phyloP scores from a whole-genome alignment of 1,140 invertebrate species.

The Drosophila elegans region DNA sequence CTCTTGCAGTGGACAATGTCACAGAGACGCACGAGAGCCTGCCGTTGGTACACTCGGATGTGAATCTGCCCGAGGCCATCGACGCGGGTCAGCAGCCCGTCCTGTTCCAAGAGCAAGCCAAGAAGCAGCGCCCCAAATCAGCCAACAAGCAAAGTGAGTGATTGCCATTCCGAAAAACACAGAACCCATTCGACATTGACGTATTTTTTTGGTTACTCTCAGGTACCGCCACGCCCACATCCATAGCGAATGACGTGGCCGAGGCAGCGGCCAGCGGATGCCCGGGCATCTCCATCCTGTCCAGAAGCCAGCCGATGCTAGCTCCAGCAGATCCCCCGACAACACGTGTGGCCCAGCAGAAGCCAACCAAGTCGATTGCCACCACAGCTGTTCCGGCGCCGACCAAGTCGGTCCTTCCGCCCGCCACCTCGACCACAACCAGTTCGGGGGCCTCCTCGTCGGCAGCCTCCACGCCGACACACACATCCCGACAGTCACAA shows the following conservation, averaged over 20 bases:
- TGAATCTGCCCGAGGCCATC: conserved; percentile 18
- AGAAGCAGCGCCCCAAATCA: conserved; percentile 63
- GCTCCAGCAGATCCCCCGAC: conserved; percentile 6
- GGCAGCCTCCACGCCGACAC: conserved; percentile 66
- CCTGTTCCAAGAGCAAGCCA: conserved; percentile 48
- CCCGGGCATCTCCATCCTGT: conserved; percentile 41
- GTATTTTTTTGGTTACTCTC: neutral
- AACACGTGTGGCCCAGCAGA: conserved; percentile 26
- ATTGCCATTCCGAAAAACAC: no score
- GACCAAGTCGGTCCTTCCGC: conserved; percentile 1
- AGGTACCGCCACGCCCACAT: conserved; percentile 70
- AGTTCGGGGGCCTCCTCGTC: conserved; percentile 63
- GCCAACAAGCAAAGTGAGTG: conserved; percentile 72
- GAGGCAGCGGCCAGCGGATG: conserved; percentile 48
- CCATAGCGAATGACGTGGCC: conserved; percentile 69
- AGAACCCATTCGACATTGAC: neutral
- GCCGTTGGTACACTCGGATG: conserved; percentile 20
- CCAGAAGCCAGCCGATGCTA: conserved; percentile 43
- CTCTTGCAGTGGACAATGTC: conserved; percentile 62
- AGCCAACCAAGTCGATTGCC: conserved; percentile 40
- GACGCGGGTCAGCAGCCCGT: conserved; percentile 36
- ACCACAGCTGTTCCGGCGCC: conserved; percentile 19
- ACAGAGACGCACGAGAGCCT: conserved; percentile 40
- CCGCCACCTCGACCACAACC: conserved; percentile 31
- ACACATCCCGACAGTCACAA: conserved; percentile 26